Percentiles rank a stretch among this genome's conserved stretches.
phyloP scores from a whole-genome alignment of 2,888 invertebrate species.

The Temnothorax unifasciatus region DNA sequence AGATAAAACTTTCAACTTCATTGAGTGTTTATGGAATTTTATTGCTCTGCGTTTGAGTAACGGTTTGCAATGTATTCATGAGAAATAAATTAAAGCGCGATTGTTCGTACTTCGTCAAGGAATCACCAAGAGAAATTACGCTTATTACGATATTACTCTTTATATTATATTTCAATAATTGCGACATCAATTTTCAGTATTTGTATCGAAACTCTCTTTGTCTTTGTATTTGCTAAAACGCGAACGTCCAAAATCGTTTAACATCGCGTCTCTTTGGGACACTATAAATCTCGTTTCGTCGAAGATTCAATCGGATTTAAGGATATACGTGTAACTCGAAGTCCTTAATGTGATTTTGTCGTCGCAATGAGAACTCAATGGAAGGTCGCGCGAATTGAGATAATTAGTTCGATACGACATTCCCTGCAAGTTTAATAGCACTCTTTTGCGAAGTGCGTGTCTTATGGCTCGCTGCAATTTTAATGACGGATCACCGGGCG shows the following conservation, averaged over 20 bases:
- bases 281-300: not conserved
- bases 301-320: slow-evolving; percentile 40
- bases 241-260: not conserved
- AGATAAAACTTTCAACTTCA: not conserved
- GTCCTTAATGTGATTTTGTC: slow-evolving; percentile 35
- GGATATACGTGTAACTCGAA: slow-evolving; percentile 8
- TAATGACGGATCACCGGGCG: slow-evolving; percentile 45
- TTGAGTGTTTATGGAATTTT: not conserved
- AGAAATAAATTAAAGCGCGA: not conserved
- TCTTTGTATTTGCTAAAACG: not conserved
- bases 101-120: not conserved
- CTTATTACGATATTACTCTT: not conserved
- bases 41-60: not conserved
- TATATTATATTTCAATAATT: not conserved
- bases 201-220: not conserved
- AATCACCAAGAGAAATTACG: not conserved
- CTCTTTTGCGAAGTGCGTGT: slow-evolving; percentile 33
- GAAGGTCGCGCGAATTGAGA: not conserved
- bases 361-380: not conserved
- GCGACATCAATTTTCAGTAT: not conserved
- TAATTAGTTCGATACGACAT: slow-evolving; percentile 48
- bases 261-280: not conserved
- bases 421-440: slow-evolving; percentile 46
- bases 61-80: not conserved
- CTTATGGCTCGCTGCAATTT: slow-evolving; percentile 47